A percentile compares a stretch with the other conserved stretches of the same genome.
phyloP scores from a whole-genome alignment of 2,113 vertebrate species.

The Tetraodon nigroviridis region DNA sequence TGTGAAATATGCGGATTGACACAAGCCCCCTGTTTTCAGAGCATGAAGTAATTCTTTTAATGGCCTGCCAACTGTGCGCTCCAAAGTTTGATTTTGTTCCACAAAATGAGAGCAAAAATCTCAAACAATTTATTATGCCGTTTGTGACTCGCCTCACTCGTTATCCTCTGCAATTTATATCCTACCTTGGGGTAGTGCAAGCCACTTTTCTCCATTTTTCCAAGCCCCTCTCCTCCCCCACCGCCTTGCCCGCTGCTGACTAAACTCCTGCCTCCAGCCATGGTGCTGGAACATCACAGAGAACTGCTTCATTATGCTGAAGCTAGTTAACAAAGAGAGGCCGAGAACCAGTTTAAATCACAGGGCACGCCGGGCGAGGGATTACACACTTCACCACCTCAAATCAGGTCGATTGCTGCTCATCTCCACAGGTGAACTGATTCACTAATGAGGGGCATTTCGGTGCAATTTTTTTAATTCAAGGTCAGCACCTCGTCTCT shows the following conservation, averaged over 20 bases:
- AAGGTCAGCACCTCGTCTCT: conserved; percentile 50
- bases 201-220: conserved; percentile 74
- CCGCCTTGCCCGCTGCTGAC: conserved; percentile 67
- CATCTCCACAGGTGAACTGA: conserved; percentile 35
- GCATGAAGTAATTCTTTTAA: conserved; percentile 78
- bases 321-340: conserved; percentile 73
- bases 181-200: conserved; percentile 75
- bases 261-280: conserved; percentile 76
- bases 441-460: conserved; percentile 50
- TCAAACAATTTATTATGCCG: conserved; percentile 76
- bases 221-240: conserved; percentile 52
- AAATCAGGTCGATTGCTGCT: conserved; percentile 16
- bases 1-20: conserved; percentile 67
- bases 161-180: conserved; percentile 79
- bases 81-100: conserved; percentile 74
- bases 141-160: conserved; percentile 72
- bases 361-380: conserved; percentile 51
- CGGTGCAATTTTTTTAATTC: conserved; percentile 35
- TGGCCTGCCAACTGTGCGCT: conserved; percentile 70
- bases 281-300: conserved; percentile 75
- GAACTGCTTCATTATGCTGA: conserved; percentile 73
- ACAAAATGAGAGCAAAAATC: conserved; percentile 68
- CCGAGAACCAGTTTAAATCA: conserved; percentile 67
- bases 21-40: conserved; percentile 67
- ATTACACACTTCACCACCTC: conserved; percentile 53